Conservation (phyloP, 92 coral and sea anemone genomes). For the Zoanthus gigantus region DNA sequence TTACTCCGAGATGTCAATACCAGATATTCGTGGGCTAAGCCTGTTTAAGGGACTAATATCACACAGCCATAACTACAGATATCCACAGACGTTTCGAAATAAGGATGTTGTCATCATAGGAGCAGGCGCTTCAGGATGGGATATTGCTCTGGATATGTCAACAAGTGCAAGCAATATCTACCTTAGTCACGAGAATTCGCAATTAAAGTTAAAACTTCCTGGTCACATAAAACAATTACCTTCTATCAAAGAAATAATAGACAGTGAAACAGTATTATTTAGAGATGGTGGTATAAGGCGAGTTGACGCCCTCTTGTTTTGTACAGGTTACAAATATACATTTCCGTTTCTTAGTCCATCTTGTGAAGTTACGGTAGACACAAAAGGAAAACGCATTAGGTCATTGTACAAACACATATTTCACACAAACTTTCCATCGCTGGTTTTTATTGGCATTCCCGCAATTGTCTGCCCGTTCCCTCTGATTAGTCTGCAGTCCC, state of each 20-base stretch:
- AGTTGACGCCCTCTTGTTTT: conserved; percentile 78
- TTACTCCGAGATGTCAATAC: conserved; percentile 72
- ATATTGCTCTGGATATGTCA: conserved; percentile 75
- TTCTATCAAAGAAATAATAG: conserved; percentile 54
- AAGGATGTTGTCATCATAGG: conserved; percentile 81
- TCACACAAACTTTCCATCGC: conserved; percentile 67
- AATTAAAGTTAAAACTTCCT: conserved; percentile 59
- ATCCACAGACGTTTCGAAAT: conserved; percentile 70
- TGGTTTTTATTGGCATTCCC: conserved; percentile 83
- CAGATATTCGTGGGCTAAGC: conserved; percentile 78
- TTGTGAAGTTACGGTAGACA: conserved; percentile 65
- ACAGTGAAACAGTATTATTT: conserved; percentile 70
- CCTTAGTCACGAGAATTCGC: conserved; percentile 72
- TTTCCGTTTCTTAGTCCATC: conserved; percentile 81
- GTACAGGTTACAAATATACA: conserved; percentile 84
- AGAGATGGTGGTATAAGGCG: conserved; percentile 58
- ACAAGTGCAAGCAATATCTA: conserved; percentile 68
- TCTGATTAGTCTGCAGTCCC: conserved; percentile 80
- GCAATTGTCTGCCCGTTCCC: conserved; percentile 81
- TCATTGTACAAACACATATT: conserved; percentile 85
- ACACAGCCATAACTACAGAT: conserved; percentile 88
- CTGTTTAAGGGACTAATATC: conserved; percentile 79
- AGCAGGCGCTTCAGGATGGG: conserved; percentile 84
- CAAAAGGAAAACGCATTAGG: conserved; percentile 67
- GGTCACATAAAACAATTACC: conserved; percentile 65